Conservation (phyloP, 1,140 invertebrate genomes). For the Goniozus legneri region DNA sequence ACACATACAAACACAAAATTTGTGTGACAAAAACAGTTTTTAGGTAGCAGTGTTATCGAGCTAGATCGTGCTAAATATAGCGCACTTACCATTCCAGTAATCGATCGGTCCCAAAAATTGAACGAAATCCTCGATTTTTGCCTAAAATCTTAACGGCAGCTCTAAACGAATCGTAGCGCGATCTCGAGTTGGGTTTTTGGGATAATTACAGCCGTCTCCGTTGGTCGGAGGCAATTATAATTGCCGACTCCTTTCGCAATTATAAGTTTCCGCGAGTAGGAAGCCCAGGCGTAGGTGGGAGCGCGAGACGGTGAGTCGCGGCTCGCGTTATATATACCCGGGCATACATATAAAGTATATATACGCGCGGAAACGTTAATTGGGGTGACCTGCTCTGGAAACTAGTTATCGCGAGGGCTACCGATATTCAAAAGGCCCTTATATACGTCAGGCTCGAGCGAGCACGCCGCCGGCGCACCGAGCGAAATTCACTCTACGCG, state of each 20-base stretch:
- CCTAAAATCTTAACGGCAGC: too few relatives aligned
- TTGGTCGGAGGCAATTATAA: slow-evolving; percentile 51
- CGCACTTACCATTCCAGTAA: too few relatives aligned
- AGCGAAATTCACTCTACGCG: slow-evolving; percentile 11
- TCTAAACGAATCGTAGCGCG: too few relatives aligned
- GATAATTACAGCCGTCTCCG: slow-evolving; percentile 48
- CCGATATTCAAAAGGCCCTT: slow-evolving; percentile 42
- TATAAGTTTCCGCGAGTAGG: slow-evolving; percentile 55
- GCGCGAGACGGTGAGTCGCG: slow-evolving; percentile 21
- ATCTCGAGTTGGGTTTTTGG: too few relatives aligned
- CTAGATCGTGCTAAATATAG: too few relatives aligned
- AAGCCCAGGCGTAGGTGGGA: slow-evolving; percentile 38
- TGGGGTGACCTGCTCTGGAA: slow-evolving; percentile 55
- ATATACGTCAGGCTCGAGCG: slow-evolving; percentile 2
- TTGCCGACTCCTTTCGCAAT: slow-evolving; percentile 56
- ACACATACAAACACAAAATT: too few relatives aligned
- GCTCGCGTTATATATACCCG: slow-evolving; percentile 43
- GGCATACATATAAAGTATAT: too few relatives aligned
- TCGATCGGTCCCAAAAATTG: too few relatives aligned
- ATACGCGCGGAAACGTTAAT: slow-evolving; percentile 56
- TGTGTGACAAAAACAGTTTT: too few relatives aligned
- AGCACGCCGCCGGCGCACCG: neutral
- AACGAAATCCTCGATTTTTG: too few relatives aligned
- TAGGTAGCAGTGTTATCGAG: too few relatives aligned
- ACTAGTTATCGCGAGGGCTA: slow-evolving; percentile 51